Evolutionary conservation across 2,888 invertebrate genomes (phyloP).

Genomic region (Serripes groenlandicus): DNA sequence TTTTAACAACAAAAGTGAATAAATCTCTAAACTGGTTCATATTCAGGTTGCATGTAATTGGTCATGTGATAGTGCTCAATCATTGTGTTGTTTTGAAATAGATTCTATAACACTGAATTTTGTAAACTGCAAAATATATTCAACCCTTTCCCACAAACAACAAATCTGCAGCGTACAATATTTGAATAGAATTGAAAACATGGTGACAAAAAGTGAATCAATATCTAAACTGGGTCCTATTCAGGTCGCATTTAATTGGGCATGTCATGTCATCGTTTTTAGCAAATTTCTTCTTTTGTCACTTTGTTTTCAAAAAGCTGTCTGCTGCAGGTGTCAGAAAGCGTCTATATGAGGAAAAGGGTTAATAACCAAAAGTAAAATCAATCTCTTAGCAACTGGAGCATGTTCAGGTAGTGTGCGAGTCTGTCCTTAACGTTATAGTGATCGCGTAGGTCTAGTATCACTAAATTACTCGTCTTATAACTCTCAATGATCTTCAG

Average conservation of each 20-base stretch:
- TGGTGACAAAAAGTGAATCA: not conserved
- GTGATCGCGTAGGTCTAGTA: slow-evolving; percentile 75
- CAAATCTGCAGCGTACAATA: too few species aligned
- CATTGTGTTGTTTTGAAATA: too few species aligned
- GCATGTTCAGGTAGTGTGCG: slow-evolving; percentile 69
- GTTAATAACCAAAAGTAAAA: not conserved
- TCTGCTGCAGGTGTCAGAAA: not conserved
- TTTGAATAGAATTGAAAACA: not conserved
- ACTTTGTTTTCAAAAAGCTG: not conserved
- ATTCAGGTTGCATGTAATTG: too few species aligned
- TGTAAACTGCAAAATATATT: too few species aligned
- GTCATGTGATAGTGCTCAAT: too few species aligned
- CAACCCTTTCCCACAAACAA: too few species aligned
- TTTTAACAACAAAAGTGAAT: too few species aligned
- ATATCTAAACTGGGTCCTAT: not conserved
- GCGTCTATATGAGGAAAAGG: not conserved
- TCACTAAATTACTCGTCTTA: slow-evolving; percentile 73
- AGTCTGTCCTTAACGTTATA: slow-evolving; percentile 74
- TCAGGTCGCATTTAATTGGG: not conserved
- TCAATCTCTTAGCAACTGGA: slow-evolving; percentile 68
- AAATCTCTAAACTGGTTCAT: too few species aligned
- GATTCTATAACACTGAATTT: too few species aligned
- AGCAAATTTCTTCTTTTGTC: not conserved
- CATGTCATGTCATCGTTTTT: not conserved
- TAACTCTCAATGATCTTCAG: slow-evolving; percentile 92